Conservation (phyloP, 2,888 invertebrate genomes). For the Eupithecia vulgata region DNA sequence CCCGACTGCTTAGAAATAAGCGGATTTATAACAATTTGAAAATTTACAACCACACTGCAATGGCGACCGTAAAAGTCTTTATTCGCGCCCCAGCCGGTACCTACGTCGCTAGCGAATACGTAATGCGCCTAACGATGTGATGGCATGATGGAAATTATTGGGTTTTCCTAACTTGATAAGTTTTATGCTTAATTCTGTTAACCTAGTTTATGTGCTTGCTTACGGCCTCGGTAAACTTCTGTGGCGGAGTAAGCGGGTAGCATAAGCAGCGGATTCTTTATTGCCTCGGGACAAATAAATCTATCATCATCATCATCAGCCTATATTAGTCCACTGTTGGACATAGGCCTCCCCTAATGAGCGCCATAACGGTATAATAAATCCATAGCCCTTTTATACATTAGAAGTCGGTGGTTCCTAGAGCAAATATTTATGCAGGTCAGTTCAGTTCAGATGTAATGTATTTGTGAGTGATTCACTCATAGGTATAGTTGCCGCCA, state of each 20-base stretch:
- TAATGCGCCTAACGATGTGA: constrained; percentile 30
- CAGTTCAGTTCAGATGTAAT: not conserved
- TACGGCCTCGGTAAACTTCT: not conserved
- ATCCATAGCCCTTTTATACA: too few relatives aligned
- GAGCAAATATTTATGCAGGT: not conserved
- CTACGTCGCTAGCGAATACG: constrained; percentile 27
- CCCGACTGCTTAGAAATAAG: constrained; percentile 27
- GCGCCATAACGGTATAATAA: too few relatives aligned
- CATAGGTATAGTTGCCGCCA: too few relatives aligned
- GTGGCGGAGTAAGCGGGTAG: not conserved
- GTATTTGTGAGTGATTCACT: too few relatives aligned
- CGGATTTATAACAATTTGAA: constrained; percentile 37
- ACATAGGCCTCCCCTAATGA: too few relatives aligned
- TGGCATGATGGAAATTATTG: constrained; percentile 11
- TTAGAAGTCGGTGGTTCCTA: not conserved
- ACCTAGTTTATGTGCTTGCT: constrained; percentile 2
- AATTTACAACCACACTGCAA: constrained; percentile 33
- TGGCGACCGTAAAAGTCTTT: constrained; percentile 35
- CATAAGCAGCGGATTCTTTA: not conserved
- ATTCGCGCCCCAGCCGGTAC: constrained; percentile 25
- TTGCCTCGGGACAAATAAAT: not conserved
- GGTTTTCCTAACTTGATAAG: constrained; percentile 10
- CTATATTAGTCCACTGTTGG: too few relatives aligned
- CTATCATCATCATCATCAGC: not conserved
- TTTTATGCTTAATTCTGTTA: constrained; percentile 6